Conservation (phyloP, 2,113 vertebrate species). For the Limnothrissa miodon region DNA sequence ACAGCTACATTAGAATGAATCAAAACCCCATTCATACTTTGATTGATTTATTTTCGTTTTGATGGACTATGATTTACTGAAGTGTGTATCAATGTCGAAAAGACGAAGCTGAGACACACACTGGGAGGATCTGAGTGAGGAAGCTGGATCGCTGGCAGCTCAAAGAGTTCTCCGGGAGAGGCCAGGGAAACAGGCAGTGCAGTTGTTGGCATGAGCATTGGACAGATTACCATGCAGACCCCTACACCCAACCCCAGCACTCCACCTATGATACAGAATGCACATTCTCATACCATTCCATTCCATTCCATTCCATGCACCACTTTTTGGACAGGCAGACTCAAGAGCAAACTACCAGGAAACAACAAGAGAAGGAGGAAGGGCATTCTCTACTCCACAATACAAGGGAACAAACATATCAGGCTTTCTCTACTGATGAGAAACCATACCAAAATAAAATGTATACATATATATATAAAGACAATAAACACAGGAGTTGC, state of each 20-base stretch:
- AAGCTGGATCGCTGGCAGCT: slow-evolving; percentile 86
- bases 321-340: slow-evolving; percentile 78
- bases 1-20: not conserved
- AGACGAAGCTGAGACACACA: not conserved
- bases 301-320: slow-evolving; percentile 74
- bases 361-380: not conserved
- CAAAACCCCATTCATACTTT: not conserved
- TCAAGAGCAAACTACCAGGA: slow-evolving; percentile 58
- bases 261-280: slow-evolving; percentile 39
- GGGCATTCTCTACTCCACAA: not conserved
- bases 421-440: slow-evolving; percentile 63
- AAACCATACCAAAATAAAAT: slow-evolving; percentile 31
- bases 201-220: slow-evolving; percentile 27
- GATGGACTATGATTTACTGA: not conserved
- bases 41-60: not conserved
- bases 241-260: not conserved
- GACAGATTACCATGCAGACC: slow-evolving; percentile 79
- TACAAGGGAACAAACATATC: slow-evolving; percentile 55
- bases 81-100: slow-evolving; percentile 32
- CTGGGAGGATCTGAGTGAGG: slow-evolving; percentile 59
- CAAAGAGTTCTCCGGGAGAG: slow-evolving; percentile 22
- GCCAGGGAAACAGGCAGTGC: not conserved
- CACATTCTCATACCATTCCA: slow-evolving; percentile 71
- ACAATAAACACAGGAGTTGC: slow-evolving; percentile 62
- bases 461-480: slow-evolving; percentile 31